Percentiles rank a stretch among this genome's conserved stretches.
Conservation (phyloP, 2,888 invertebrate species). For the Perdita meconis region DNA sequence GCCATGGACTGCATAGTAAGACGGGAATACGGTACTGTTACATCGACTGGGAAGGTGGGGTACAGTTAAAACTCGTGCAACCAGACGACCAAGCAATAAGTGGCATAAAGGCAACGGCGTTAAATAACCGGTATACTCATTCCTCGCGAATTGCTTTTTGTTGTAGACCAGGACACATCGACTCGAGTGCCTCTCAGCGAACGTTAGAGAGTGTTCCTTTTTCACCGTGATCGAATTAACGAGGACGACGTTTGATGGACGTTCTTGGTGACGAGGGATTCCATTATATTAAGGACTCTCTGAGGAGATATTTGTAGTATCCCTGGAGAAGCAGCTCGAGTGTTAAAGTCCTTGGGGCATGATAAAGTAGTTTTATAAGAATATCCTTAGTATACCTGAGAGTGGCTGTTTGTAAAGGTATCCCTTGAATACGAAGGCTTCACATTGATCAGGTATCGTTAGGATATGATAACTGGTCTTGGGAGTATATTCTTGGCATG, state of each 20-base stretch:
- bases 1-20: constrained; percentile 69
- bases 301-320: neutral
- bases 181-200: constrained; percentile 17
- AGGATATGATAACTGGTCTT: neutral
- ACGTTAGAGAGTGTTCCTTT: neutral
- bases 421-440: too few species aligned
- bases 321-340: neutral
- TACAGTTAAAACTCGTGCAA: constrained; percentile 69
- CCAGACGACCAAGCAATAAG: constrained; percentile 52
- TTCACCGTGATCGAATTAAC: constrained; percentile 18
- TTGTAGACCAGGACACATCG: constrained; percentile 20
- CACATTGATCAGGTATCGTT: neutral
- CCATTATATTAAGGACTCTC: neutral
- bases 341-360: too few species aligned
- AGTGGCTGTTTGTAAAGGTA: too few species aligned
- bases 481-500: neutral
- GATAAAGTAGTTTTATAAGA: too few species aligned
- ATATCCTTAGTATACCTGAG: too few species aligned
- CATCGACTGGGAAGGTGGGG: constrained; percentile 58
- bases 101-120: constrained; percentile 56
- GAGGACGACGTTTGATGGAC: neutral
- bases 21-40: constrained; percentile 72
- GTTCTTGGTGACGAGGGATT: neutral
- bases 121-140: constrained; percentile 65
- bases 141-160: constrained; percentile 47